Evolutionary conservation across 2,113 vertebrate genomes (phyloP).

Genomic region (Romanogobio albipinnatus): DNA sequence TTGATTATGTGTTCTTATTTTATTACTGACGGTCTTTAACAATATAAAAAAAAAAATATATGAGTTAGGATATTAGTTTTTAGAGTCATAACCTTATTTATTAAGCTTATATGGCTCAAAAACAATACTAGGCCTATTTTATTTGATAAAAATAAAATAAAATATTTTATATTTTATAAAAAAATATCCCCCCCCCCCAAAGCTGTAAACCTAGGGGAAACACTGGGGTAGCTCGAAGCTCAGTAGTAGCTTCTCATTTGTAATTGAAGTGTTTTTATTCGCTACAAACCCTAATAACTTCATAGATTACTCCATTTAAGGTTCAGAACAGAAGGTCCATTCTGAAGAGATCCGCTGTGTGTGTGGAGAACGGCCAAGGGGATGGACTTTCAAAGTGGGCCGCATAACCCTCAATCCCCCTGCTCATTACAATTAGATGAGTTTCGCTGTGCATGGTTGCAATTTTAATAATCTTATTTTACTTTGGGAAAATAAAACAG

Average conservation of each 20-base stretch:
- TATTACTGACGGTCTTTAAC: no score
- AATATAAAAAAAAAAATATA: no score
- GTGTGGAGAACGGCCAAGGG: slow-evolving; percentile 51
- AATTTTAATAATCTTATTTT: slow-evolving; percentile 76
- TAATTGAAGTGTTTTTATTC: slow-evolving; percentile 3
- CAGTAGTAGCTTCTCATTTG: neutral
- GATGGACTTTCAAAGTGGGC: slow-evolving; percentile 65
- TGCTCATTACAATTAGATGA: slow-evolving; percentile 64
- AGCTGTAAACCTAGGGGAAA: no score
- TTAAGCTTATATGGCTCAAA: no score
- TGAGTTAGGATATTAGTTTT: no score
- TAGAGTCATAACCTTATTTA: no score
- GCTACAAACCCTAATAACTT: slow-evolving; percentile 26
- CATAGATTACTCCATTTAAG: slow-evolving; percentile 20
- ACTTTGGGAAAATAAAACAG: slow-evolving; percentile 68
- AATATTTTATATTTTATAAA: no score
- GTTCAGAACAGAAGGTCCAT: slow-evolving; percentile 63
- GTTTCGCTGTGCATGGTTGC: slow-evolving; percentile 72
- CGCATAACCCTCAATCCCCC: slow-evolving; percentile 57
- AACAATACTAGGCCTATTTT: no score
- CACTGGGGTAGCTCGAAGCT: neutral
- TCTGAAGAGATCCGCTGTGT: slow-evolving; percentile 55
- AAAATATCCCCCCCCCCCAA: no score
- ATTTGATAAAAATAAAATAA: no score
- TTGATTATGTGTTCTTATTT: no score